Conservation (phyloP, 53 echinoderm and acorn worm genomes). For the Echinarachnius parma region DNA sequence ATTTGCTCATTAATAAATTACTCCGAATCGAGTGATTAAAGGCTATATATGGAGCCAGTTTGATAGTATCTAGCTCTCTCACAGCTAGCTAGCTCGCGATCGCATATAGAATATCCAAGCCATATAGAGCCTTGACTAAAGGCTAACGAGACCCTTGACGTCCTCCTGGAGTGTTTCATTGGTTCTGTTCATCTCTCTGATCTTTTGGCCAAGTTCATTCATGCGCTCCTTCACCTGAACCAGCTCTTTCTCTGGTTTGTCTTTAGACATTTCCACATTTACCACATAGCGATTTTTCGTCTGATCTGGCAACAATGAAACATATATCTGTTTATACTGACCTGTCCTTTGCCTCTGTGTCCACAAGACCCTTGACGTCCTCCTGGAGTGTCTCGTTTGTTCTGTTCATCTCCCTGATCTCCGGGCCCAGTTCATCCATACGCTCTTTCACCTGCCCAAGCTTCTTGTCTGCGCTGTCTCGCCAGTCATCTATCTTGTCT, state of each 20-base stretch:
- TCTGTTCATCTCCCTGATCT: constrained; percentile 92
- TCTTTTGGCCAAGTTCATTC: constrained; percentile 93
- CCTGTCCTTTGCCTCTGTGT: constrained; percentile 91
- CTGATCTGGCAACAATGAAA: too few relatives aligned
- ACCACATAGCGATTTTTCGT: too few relatives aligned
- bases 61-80: too few relatives aligned
- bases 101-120: too few relatives aligned
- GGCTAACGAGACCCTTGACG: constrained; percentile 84
- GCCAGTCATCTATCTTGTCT: constrained; percentile 81
- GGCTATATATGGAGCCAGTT: too few relatives aligned
- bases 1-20: too few relatives aligned
- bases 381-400: constrained; percentile 84
- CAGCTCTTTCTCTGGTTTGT: constrained; percentile 85
- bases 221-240: constrained; percentile 83
- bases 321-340: too few relatives aligned
- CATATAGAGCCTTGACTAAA: too few relatives aligned
- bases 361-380: constrained; percentile 89
- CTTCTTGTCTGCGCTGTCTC: constrained; percentile 87
- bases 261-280: constrained; percentile 69
- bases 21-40: too few relatives aligned
- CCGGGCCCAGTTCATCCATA: constrained; percentile 95
- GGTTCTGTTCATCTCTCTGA: constrained; percentile 80
- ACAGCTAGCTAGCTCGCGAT: too few relatives aligned
- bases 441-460: constrained; percentile 80
- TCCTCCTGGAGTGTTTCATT: constrained; percentile 55